Evolutionary conservation across 2,113 vertebrate genomes (phyloP).

Genomic region (Xenotilapia leptura): DNA sequence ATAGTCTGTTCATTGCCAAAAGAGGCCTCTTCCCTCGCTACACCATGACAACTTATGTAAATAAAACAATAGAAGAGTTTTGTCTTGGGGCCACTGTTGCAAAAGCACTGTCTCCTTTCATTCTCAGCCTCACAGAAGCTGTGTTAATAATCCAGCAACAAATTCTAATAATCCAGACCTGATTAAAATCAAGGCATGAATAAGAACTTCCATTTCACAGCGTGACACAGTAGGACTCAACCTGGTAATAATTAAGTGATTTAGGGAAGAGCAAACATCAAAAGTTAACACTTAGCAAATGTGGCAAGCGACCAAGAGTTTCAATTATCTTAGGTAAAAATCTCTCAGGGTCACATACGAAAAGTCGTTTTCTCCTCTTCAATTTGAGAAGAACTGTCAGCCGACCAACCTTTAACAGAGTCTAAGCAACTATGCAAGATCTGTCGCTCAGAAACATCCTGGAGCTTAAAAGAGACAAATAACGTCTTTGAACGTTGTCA

Average conservation of each 20-base stretch:
- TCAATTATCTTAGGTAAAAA: not conserved
- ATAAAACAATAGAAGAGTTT: not conserved
- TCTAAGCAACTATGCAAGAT: not conserved
- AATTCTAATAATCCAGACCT: not conserved
- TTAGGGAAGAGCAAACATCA: not conserved
- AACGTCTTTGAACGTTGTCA: not conserved
- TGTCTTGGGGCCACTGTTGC: not conserved
- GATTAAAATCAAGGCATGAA: not conserved
- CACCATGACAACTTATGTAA: not conserved
- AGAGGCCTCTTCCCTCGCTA: not conserved
- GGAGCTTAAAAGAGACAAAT: not conserved
- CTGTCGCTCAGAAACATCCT: not conserved
- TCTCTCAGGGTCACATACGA: not conserved
- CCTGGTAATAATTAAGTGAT: not conserved
- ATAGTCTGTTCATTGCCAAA: too few relatives aligned
- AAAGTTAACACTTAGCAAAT: not conserved
- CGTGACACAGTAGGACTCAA: not conserved
- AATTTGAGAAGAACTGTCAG: not conserved
- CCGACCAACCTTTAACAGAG: not conserved
- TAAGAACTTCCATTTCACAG: not conserved
- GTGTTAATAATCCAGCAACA: not conserved
- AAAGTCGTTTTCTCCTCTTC: not conserved
- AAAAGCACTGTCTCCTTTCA: not conserved
- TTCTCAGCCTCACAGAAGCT: not conserved
- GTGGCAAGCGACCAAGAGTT: not conserved